Conservation (phyloP, 1,140 invertebrate species). For the Hermetia illucens region DNA sequence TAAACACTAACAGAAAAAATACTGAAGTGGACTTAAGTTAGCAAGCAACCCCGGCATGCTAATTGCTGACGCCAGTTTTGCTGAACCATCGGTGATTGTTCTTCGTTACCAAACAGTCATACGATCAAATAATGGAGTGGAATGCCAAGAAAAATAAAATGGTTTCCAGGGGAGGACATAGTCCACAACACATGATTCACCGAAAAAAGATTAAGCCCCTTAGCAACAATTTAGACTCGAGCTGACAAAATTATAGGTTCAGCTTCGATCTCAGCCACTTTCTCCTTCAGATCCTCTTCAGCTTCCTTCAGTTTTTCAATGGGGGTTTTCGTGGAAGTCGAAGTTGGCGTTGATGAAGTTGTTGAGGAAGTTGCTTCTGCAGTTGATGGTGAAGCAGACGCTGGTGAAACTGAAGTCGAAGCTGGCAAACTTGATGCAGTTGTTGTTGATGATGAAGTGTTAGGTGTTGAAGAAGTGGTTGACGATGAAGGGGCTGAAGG, state of each 20-base stretch:
- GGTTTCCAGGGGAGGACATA: too few relatives aligned
- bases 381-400: neutral
- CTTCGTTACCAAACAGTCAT: too few relatives aligned
- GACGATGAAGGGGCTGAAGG: neutral
- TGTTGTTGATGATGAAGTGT: constrained; percentile 4
- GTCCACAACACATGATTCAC: too few relatives aligned
- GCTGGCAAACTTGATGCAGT: constrained; percentile 6
- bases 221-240: constrained; percentile 16
- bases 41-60: too few relatives aligned
- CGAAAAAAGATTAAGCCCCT: too few relatives aligned
- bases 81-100: too few relatives aligned
- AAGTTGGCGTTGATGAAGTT: constrained; percentile 2
- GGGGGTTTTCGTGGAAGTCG: constrained; percentile 13
- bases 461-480: constrained; percentile 7
- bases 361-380: neutral
- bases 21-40: too few relatives aligned
- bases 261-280: constrained; percentile 27
- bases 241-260: constrained; percentile 23
- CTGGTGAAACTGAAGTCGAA: constrained; percentile 3
- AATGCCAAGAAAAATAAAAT: too few relatives aligned
- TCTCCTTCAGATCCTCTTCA: constrained; percentile 26
- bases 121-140: too few relatives aligned
- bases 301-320: constrained; percentile 17
- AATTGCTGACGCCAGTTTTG: too few relatives aligned
- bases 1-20: too few relatives aligned